Conservation (phyloP, 2,888 invertebrate genomes). For the Biston stratarius region DNA sequence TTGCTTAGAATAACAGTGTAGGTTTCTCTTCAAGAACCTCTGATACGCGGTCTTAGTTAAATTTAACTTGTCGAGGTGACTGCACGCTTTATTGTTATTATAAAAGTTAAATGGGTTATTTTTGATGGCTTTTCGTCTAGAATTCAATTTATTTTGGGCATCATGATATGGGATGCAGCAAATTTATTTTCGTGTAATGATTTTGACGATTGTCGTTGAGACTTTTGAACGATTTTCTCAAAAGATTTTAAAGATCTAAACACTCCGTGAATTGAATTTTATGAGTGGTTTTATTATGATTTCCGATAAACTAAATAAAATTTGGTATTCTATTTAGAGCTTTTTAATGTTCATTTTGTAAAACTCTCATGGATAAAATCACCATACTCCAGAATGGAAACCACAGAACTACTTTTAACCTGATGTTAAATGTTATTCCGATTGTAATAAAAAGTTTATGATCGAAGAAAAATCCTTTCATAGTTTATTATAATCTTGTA, state of each 20-base stretch:
- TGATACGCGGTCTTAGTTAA: conserved; percentile 30
- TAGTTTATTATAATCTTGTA: background rate
- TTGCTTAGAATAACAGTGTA: conserved; percentile 36
- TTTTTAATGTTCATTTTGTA: conserved; percentile 20
- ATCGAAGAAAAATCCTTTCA: background rate
- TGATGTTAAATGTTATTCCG: background rate
- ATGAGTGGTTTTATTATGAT: conserved; percentile 17
- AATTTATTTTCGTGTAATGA: conserved; percentile 25
- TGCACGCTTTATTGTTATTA: conserved; percentile 45
- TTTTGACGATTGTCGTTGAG: conserved; percentile 9
- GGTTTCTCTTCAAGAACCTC: conserved; percentile 44
- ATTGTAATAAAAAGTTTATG: conserved; percentile 1
- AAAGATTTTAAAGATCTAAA: conserved; percentile 16
- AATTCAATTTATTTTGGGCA: conserved; percentile 24
- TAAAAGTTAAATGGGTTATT: conserved; percentile 36
- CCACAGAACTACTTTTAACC: background rate
- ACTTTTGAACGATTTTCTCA: conserved; percentile 2
- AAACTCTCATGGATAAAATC: conserved; percentile 21
- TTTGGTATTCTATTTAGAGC: conserved; percentile 18
- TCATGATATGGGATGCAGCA: conserved; percentile 14
- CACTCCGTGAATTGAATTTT: conserved; percentile 16
- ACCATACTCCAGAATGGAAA: conserved; percentile 1
- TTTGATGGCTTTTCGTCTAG: conserved; percentile 38
- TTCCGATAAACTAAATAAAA: conserved; percentile 21
- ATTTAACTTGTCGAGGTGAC: conserved; percentile 35